Base-by-base conservation (phyloP, 2,888 invertebrate genomes). In the Synergus laeviventris region DNA sequence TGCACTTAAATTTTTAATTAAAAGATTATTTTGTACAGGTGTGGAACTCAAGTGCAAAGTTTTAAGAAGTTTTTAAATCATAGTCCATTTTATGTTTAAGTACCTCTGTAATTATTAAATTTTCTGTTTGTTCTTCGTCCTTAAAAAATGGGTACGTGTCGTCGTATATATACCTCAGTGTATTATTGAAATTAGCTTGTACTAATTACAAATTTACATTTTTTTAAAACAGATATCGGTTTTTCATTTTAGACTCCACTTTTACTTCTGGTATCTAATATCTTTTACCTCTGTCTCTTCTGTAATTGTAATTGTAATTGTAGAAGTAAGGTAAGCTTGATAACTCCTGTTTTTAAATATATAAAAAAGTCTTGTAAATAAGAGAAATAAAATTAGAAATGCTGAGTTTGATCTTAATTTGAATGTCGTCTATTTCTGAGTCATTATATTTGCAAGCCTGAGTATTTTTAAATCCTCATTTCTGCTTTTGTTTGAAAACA, bases 121-220 rank as follows among this genome's bases (percentile, higher is more conserved):
- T 62, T 70, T 39, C 39, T 21, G 21, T 39, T 70, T 70, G 24
- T 70, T 49, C 45, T 70, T 70, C 70, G 45, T 49, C 31, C 45
- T 70, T 24, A 31, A n/a, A n/a, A n/a, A n/a, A 31, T 24, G 45
- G 70, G 78, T 80, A 81, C 77, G 80, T 83, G 83, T 84, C 73
- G 76, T 81, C 76, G 79, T 80, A 81, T 84, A 80, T 75, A 76
- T 84, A 70, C 42, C 74, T 81, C 78, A 81, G 78, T 76, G 81
- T 79, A 77, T 81, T 75, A 75, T 74, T 84, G 83, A 79, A 80
- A 84, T 82, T 78, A 79, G 82, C 79, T 84, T 81, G 84, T 84
- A 84, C 62, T 70, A 49, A 70, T 70, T 70, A 70, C 70, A 70
- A 70, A 70, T 49, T 70, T 8, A 70, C 45, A 45, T 49, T 70